Percentiles rank a stretch among this genome's conserved stretches.
Conservation (phyloP, 1,140 invertebrate genomes). For the Lasioglossum albipes region DNA sequence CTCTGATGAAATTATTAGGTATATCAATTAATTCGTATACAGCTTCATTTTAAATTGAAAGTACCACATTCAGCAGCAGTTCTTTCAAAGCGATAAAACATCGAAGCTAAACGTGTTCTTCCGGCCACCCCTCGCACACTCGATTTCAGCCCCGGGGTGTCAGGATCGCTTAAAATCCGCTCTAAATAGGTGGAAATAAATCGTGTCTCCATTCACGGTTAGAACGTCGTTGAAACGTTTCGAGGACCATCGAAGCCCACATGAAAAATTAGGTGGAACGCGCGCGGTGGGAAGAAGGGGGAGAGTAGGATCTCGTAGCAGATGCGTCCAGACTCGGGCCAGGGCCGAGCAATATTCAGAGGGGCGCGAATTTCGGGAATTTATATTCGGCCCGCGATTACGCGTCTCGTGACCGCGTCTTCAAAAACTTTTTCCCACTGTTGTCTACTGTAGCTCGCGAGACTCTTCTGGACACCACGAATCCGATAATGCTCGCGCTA, state of each 20-base stretch:
- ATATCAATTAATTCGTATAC: too few relatives aligned
- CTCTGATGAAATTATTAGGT: too few relatives aligned
- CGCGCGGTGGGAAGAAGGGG: background rate
- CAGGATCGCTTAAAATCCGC: background rate
- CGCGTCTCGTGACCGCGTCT: slow-evolving; percentile 33
- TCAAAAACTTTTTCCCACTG: background rate
- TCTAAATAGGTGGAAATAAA: slow-evolving; percentile 1
- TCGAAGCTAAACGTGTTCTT: too few relatives aligned
- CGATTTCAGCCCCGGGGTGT: background rate
- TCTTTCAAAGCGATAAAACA: too few relatives aligned
- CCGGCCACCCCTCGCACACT: too few relatives aligned
- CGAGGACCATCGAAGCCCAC: slow-evolving; percentile 17
- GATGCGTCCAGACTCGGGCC: slow-evolving; percentile 7
- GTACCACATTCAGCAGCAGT: too few relatives aligned
- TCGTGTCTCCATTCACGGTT: slow-evolving; percentile 14
- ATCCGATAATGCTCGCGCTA: slow-evolving; percentile 7
- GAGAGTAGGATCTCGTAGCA: background rate
- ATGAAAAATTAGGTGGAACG: slow-evolving; percentile 31
- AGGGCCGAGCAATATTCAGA: slow-evolving; percentile 1
- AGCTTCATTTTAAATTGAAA: too few relatives aligned
- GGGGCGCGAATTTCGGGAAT: slow-evolving; percentile 10
- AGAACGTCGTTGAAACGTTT: slow-evolving; percentile 17
- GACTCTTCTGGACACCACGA: slow-evolving; percentile 4
- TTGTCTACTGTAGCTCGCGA: background rate
- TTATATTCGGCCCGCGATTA: slow-evolving; percentile 42